A percentile compares a stretch with the other conserved stretches of the same genome.
These are phyloP conservation scores for Drosophila kurseongensis DNA, from an alignment of 1,140 invertebrate genomes.

Conservation along the genomic window DNA sequence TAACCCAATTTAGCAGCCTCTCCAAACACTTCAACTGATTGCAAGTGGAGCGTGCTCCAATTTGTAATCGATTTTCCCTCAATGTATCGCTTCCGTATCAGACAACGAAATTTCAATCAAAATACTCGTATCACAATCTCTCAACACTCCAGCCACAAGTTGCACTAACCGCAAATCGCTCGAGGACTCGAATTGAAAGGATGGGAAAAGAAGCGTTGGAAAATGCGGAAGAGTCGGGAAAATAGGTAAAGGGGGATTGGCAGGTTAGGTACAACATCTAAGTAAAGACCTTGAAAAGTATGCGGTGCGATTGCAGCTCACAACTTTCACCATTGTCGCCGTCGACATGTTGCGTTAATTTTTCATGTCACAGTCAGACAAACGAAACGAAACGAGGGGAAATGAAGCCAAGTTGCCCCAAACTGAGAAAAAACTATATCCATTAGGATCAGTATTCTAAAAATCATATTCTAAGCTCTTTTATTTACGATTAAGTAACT, in stretches of 20 bases:
- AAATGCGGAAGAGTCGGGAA: slow-evolving; percentile 7
- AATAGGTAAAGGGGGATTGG: neutral
- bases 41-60: slow-evolving; percentile 42
- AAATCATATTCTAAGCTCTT: too few relatives aligned
- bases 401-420: slow-evolving; percentile 47
- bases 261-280: slow-evolving; percentile 9
- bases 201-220: slow-evolving; percentile 10
- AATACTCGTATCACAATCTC: slow-evolving; percentile 24
- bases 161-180: slow-evolving; percentile 41
- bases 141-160: slow-evolving; percentile 41
- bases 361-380: slow-evolving; percentile 60
- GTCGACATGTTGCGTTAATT: slow-evolving; percentile 58
- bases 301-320: slow-evolving; percentile 41
- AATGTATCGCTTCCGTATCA: slow-evolving; percentile 46
- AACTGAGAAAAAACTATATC: slow-evolving; percentile 10
- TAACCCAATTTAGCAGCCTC: slow-evolving; percentile 36
- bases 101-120: slow-evolving; percentile 49
- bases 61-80: slow-evolving; percentile 38
- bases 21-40: slow-evolving; percentile 27
- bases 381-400: slow-evolving; percentile 36
- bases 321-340: slow-evolving; percentile 69
- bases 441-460: too few relatives aligned
- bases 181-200: slow-evolving; percentile 9
- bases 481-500: too few relatives aligned
- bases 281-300: slow-evolving; percentile 77